phyloP scores from a whole-genome alignment of 2,113 vertebrate genomes.

The Hippocampus mohnikei region DNA sequence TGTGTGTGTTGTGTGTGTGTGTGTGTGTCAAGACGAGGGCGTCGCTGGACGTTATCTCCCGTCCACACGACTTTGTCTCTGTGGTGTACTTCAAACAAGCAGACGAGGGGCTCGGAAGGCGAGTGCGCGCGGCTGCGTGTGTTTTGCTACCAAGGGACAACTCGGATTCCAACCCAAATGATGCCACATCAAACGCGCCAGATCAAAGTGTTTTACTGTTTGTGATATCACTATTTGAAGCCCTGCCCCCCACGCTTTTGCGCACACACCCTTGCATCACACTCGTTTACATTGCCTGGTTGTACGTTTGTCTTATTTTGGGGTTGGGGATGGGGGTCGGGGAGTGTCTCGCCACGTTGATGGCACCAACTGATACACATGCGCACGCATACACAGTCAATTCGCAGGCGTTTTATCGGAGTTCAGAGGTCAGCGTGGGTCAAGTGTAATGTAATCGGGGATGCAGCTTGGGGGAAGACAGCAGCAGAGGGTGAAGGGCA shows the following conservation, averaged over 20 bases:
- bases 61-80: constrained; percentile 42
- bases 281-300: background rate
- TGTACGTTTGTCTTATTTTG: background rate
- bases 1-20: constrained; percentile 6
- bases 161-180: constrained; percentile 71
- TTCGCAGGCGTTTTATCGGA: constrained; percentile 37
- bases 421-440: constrained; percentile 51
- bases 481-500: constrained; percentile 20
- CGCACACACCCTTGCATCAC: constrained; percentile 3
- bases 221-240: constrained; percentile 37
- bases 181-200: constrained; percentile 65
- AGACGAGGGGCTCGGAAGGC: constrained; percentile 8
- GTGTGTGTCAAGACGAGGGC: constrained; percentile 20
- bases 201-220: constrained; percentile 62
- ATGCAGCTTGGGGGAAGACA: constrained; percentile 20
- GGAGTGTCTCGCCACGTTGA: background rate
- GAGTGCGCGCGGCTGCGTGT: constrained; percentile 24
- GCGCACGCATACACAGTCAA: constrained; percentile 10
- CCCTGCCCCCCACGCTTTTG: constrained; percentile 31
- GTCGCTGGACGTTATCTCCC: constrained; percentile 54
- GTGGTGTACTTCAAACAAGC: constrained; percentile 55
- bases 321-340: background rate
- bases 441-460: constrained; percentile 54
- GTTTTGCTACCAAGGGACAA: constrained; percentile 54
- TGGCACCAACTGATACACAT: background rate